Conservation (phyloP, 2,113 vertebrate genomes). For the Lipotes vexillifer region DNA sequence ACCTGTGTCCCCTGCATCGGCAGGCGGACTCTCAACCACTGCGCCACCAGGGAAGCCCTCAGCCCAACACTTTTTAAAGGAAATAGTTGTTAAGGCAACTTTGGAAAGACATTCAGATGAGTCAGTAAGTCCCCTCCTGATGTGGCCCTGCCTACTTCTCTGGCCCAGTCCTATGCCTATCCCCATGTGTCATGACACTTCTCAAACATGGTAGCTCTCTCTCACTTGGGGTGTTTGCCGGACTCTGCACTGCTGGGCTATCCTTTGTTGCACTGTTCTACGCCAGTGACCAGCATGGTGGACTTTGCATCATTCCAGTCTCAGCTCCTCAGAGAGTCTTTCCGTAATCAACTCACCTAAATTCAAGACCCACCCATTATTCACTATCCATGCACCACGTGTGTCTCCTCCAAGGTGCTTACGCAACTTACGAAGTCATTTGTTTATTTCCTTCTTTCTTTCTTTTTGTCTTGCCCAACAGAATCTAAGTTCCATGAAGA, state of each 20-base stretch:
- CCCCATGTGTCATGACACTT: accelerated
- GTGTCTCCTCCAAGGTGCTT: not conserved
- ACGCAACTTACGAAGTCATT: not conserved
- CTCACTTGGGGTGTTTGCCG: accelerated
- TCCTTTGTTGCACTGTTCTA: not conserved
- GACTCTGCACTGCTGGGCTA: not conserved
- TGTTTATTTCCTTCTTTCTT: not conserved
- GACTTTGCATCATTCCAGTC: not conserved
- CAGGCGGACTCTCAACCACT: no score
- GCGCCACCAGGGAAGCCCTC: no score
- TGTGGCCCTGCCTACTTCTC: not conserved
- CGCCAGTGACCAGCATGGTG: not conserved
- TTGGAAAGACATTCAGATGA: not conserved
- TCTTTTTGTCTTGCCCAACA: not conserved
- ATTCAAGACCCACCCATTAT: accelerated
- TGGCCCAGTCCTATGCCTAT: accelerated
- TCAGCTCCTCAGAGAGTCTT: not conserved
- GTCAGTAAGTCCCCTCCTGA: not conserved
- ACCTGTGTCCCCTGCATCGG: no score
- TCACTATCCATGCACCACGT: accelerated
- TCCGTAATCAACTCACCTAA: no score
- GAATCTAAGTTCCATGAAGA: not conserved
- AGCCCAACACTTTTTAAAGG: no score
- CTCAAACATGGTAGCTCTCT: not conserved
- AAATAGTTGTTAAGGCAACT: not conserved